Percentiles rank a stretch among this genome's conserved stretches.
These are phyloP conservation scores for Octodonta nipae DNA, from an alignment of 2,888 invertebrate genomes.

Conservation along the genomic window DNA sequence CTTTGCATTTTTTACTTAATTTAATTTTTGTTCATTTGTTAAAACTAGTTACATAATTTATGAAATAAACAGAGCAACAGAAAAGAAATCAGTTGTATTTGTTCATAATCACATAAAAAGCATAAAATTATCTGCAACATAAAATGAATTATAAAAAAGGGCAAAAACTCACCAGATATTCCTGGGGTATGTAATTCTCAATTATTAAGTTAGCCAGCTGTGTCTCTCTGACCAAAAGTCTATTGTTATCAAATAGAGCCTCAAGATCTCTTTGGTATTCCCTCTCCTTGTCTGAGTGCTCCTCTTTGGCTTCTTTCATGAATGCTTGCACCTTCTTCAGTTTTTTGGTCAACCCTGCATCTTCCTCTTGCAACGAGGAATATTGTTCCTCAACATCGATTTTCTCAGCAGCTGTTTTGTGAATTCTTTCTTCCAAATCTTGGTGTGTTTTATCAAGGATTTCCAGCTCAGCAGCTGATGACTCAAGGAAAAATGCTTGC, in stretches of 20 bases:
- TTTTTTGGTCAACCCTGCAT: constrained; percentile 81
- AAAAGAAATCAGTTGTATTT: too few species aligned
- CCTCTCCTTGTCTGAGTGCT: constrained; percentile 72
- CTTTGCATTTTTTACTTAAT: too few species aligned
- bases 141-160: too few species aligned
- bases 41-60: too few species aligned
- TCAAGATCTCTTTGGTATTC: constrained; percentile 97
- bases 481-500: constrained; percentile 78
- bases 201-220: constrained; percentile 82
- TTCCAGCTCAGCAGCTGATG: constrained; percentile 71
- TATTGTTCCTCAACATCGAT: constrained; percentile 91
- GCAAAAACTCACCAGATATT: constrained; percentile 61
- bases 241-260: constrained; percentile 81
- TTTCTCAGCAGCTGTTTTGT: constrained; percentile 84
- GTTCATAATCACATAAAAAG: too few species aligned
- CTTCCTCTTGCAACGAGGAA: constrained; percentile 88
- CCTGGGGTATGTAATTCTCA: constrained; percentile 83
- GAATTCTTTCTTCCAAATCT: constrained; percentile 64
- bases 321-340: constrained; percentile 78
- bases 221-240: constrained; percentile 79
- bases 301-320: constrained; percentile 73
- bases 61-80: too few species aligned
- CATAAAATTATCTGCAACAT: too few species aligned
- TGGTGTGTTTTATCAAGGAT: constrained; percentile 66
- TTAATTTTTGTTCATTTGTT: too few species aligned